phyloP scores from a whole-genome alignment of 2,888 invertebrate genomes.

The Catocala fraxini region DNA sequence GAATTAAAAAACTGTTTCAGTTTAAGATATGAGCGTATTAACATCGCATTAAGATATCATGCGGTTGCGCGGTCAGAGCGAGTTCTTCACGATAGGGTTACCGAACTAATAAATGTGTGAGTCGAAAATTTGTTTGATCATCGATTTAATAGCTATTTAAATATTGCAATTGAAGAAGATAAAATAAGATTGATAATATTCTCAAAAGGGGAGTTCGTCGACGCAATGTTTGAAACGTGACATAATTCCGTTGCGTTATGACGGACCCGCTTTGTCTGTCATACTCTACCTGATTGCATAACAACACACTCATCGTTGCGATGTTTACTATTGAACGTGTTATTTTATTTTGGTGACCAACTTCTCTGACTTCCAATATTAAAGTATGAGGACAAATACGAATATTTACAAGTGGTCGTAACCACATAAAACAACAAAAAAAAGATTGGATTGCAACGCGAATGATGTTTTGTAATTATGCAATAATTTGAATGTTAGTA shows the following conservation, averaged over 20 bases:
- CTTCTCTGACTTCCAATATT: not conserved
- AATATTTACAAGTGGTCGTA: no score
- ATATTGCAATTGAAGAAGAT: not conserved
- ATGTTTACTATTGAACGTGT: conserved; percentile 40
- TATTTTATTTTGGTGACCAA: conserved; percentile 23
- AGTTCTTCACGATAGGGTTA: conserved; percentile 26
- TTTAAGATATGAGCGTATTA: conserved; percentile 16
- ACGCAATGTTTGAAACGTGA: conserved; percentile 26
- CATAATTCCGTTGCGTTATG: conserved; percentile 21
- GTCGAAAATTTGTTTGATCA: conserved; percentile 1
- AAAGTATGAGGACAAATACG: no score
- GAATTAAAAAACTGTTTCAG: conserved; percentile 23
- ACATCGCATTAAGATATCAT: conserved; percentile 25
- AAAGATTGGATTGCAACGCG: no score
- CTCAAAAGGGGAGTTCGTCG: not conserved
- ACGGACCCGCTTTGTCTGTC: conserved; percentile 22
- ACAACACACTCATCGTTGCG: conserved; percentile 33
- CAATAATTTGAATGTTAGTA: no score
- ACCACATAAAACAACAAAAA: no score
- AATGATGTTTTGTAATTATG: no score
- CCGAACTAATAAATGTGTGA: conserved; percentile 41
- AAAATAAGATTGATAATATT: conserved; percentile 3
- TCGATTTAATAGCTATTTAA: conserved; percentile 3
- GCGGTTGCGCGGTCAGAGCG: conserved; percentile 4
- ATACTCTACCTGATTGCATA: conserved; percentile 38